These are phyloP conservation scores for Sitta europaea DNA, from an alignment of 2,113 vertebrate species.

Conservation along the genomic window DNA sequence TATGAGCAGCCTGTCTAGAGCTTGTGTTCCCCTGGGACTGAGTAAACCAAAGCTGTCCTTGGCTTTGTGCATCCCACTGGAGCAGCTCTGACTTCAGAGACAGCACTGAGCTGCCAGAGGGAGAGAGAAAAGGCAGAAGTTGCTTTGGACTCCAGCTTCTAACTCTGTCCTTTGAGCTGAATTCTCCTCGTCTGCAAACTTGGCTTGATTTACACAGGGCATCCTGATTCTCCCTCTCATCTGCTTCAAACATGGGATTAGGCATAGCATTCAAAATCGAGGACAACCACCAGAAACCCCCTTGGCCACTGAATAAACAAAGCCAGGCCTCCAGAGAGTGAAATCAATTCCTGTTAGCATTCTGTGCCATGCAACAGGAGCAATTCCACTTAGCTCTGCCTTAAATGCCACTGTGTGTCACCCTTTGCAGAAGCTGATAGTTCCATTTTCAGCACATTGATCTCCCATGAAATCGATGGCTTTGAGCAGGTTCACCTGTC, in stretches of 20 bases:
- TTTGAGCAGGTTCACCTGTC: background rate
- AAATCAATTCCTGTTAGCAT: slow-evolving; percentile 32
- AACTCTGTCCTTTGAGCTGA: background rate
- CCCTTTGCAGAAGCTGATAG: background rate
- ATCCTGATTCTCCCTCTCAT: background rate
- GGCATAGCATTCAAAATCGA: background rate
- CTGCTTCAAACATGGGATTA: background rate
- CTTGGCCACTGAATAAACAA: background rate
- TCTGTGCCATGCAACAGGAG: background rate
- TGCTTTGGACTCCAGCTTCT: background rate
- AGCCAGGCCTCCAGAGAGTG: background rate
- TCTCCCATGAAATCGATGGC: background rate
- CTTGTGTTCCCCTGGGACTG: background rate
- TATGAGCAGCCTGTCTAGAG: background rate
- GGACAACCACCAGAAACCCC: background rate
- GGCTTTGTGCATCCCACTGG: background rate
- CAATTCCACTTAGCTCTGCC: background rate
- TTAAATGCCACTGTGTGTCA: slow-evolving; percentile 9
- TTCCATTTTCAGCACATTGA: background rate
- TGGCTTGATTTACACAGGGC: background rate
- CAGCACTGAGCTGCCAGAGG: background rate
- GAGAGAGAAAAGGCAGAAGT: background rate
- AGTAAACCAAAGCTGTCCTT: background rate
- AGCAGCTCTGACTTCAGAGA: background rate
- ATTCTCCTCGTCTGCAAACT: background rate